These are phyloP conservation scores for Panthera leo DNA, from an alignment of 2,113 vertebrate genomes.

Conservation along the genomic window DNA sequence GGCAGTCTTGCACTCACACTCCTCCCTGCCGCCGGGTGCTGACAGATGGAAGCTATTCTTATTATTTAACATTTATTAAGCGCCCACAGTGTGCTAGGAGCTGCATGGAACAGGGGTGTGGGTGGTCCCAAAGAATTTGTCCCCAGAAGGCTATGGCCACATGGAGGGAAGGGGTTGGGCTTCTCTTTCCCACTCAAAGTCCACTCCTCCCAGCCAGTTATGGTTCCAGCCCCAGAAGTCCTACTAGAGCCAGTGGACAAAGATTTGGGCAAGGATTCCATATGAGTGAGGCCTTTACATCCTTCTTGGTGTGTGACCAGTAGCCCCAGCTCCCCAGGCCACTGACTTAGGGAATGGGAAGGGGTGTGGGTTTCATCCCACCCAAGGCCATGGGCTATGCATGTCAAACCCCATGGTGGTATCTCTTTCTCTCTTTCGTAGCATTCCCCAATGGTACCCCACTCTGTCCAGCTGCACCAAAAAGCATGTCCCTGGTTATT, in stretches of 20 bases:
- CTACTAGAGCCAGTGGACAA: background rate
- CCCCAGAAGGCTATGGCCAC: constrained; percentile 69
- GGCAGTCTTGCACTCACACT: background rate
- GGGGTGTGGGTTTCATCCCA: background rate
- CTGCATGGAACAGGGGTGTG: constrained; percentile 70
- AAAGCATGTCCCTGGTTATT: accelerated
- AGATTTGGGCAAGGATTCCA: background rate
- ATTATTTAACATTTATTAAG: constrained; percentile 82
- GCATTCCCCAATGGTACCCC: accelerated
- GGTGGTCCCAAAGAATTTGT: constrained; percentile 71
- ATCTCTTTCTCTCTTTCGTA: background rate
- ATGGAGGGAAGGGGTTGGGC: constrained; percentile 27
- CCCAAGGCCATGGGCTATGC: background rate
- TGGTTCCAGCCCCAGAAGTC: background rate
- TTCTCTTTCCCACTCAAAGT: background rate
- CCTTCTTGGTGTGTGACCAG: background rate
- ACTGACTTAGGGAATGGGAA: background rate
- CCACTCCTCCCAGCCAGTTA: background rate
- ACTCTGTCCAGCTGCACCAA: background rate
- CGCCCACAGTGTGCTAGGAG: constrained; percentile 73
- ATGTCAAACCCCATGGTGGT: accelerated
- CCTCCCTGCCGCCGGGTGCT: constrained; percentile 28
- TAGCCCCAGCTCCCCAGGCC: background rate
- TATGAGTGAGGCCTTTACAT: background rate
- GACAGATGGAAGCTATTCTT: constrained; percentile 79